A percentile compares a stretch with the other conserved stretches of the same genome.
phyloP scores from a whole-genome alignment of 2,888 invertebrate species.

The Drosophila quinaria region DNA sequence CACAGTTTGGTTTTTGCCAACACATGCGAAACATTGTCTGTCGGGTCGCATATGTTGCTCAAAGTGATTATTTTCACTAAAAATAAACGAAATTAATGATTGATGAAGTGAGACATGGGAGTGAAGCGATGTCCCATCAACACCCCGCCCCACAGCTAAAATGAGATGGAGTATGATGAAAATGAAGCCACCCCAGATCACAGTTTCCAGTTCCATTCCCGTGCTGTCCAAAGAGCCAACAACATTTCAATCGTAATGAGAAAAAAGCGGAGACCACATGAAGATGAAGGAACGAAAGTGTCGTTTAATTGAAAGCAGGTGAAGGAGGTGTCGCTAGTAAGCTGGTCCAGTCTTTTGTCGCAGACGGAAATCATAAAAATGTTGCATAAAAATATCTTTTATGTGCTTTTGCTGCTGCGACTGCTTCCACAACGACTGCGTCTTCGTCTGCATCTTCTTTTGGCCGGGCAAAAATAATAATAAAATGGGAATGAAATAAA shows the following conservation, averaged over 20 bases:
- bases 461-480: conserved; percentile 68
- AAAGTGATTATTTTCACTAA: conserved; percentile 79
- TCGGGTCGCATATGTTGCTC: conserved; percentile 70
- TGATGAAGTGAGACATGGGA: conserved; percentile 79
- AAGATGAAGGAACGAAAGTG: conserved; percentile 62
- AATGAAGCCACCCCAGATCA: conserved; percentile 26
- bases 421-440: conserved; percentile 27
- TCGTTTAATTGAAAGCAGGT: conserved; percentile 78
- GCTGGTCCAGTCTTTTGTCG: conserved; percentile 43
- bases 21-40: conserved; percentile 67
- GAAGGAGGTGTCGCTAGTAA: conserved; percentile 52
- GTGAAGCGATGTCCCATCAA: conserved; percentile 47
- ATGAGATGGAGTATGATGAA: conserved; percentile 8
- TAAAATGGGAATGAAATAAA: conserved; percentile 77
- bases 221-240: conserved; percentile 21
- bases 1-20: conserved; percentile 37
- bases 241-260: conserved; percentile 69
- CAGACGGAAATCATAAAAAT: conserved; percentile 77
- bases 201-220: conserved; percentile 3
- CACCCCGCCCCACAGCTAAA: conserved; percentile 37
- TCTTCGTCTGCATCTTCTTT: conserved; percentile 42
- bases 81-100: conserved; percentile 78
- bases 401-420: conserved; percentile 39
- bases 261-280: conserved; percentile 65
- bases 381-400: conserved; percentile 79